These are phyloP conservation scores for Bhutanitis thaidina DNA, from an alignment of 2,888 invertebrate genomes.

Conservation along the genomic window DNA sequence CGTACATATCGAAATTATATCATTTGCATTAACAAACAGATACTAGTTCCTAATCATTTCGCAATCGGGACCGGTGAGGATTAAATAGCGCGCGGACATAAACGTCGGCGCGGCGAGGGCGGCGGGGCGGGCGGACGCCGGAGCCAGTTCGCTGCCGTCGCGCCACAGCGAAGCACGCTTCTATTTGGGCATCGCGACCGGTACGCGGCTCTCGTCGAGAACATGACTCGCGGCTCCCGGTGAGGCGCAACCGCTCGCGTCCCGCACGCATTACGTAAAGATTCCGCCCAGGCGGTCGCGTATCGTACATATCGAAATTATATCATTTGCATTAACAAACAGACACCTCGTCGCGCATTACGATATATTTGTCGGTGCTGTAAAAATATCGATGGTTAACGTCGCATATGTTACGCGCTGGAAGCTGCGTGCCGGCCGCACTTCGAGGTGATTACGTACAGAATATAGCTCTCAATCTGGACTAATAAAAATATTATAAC, in stretches of 20 bases:
- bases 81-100: constrained; percentile 40
- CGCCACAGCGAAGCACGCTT: constrained; percentile 56
- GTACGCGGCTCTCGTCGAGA: constrained; percentile 59
- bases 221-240: constrained; percentile 65
- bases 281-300: constrained; percentile 32
- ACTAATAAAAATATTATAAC: constrained; percentile 42
- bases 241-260: constrained; percentile 62
- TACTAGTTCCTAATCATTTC: neutral
- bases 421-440: constrained; percentile 34
- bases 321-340: constrained; percentile 20
- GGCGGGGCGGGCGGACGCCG: constrained; percentile 44
- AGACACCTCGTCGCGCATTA: neutral
- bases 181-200: constrained; percentile 46
- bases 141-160: constrained; percentile 59
- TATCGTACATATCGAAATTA: constrained; percentile 42
- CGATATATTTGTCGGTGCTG: constrained; percentile 24
- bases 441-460: constrained; percentile 31
- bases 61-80: constrained; percentile 42
- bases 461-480: constrained; percentile 39
- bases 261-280: constrained; percentile 60
- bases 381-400: constrained; percentile 54
- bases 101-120: constrained; percentile 34
- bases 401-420: constrained; percentile 36
- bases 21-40: neutral
- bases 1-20: constrained; percentile 43